phyloP scores from a whole-genome alignment of 2,113 vertebrate genomes.

The Antigone vipio region DNA sequence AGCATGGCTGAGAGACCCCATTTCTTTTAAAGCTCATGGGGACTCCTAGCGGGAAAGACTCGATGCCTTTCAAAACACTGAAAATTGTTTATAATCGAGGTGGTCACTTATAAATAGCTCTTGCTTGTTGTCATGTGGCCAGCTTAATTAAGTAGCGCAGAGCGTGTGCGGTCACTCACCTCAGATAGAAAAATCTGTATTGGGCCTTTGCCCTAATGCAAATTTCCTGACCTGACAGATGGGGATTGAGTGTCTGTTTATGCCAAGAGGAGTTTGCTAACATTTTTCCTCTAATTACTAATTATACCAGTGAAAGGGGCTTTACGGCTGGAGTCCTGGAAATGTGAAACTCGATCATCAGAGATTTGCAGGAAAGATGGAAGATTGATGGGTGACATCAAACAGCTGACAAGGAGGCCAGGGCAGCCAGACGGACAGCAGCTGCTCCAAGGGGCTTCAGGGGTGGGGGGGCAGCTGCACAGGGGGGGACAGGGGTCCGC shows the following conservation, averaged over 20 bases:
- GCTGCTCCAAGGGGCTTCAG: constrained; percentile 64
- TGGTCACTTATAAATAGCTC: background rate
- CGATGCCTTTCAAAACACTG: background rate
- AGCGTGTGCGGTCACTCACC: background rate
- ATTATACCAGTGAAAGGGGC: constrained; percentile 75
- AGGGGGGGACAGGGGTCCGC: background rate
- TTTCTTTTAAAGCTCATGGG: background rate
- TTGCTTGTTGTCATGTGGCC: background rate
- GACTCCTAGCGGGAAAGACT: background rate
- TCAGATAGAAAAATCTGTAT: constrained; percentile 14
- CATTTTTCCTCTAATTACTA: constrained; percentile 79
- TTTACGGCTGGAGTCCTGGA: constrained; percentile 67
- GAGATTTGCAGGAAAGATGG: constrained; percentile 78
- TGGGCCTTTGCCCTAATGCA: constrained; percentile 20
- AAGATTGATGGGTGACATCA: constrained; percentile 80
- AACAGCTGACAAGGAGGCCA: constrained; percentile 71
- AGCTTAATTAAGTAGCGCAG: background rate
- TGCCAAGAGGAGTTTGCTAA: constrained; percentile 68
- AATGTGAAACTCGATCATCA: constrained; percentile 76
- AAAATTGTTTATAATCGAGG: background rate
- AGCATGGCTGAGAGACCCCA: background rate
- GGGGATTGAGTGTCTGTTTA: constrained; percentile 87
- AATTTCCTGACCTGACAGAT: constrained; percentile 78
- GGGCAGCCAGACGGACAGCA: constrained; percentile 59
- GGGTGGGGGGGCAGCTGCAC: background rate